Evolutionary conservation across 2,888 invertebrate genomes (phyloP), one percentile per base, ranked within the genome.

Genomic region (Baccha elongata): DNA sequence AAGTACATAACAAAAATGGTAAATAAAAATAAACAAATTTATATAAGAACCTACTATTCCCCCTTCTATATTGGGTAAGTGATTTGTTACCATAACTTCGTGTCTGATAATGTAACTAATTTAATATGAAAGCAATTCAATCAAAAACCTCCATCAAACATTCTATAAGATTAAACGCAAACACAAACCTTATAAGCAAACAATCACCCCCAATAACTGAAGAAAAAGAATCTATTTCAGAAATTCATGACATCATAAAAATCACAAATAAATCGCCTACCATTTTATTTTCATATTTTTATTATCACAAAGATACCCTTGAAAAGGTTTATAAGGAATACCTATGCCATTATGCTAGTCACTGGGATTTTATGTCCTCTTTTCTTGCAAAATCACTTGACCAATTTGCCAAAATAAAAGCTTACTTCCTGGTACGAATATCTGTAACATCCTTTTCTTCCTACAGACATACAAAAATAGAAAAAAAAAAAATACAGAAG

Each of bases 371-470:
- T 37, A 35, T 53, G 15, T n/a, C n/a, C n/a, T n/a, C n/a, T 53
- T 85, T 87, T 88, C 87, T 87, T 87, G 87, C 87, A 84, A 88
- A 89, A 89, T 89, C 88, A 89, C 88, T 89, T 89, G 89, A 88
- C 88, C 89, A 89, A 89, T 89, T 89, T 89, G 88, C 88, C 88
- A 88, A 88, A n/a, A 87, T 89, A 79, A 73, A 62, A 26, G 55
- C 68, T 48, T 62, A 75, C 74, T 74, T 80, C 53, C 74, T 69
- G 64, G 76, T 40, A 65, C n/a, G 26, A 48, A 48, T 23, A 26
- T 17, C 11, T n/a, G n/a, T 26, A 65, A 50, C 55, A 73, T 73
- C 73, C 53, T 42, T 60, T 46, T n/a, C n/a, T n/a, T n/a, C n/a
- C n/a, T n/a, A n/a, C n/a, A n/a, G n/a, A n/a, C n/a, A 7, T 35